Base-by-base conservation (phyloP, 2,888 invertebrate species). In the Drosophila meridionalis region DNA sequence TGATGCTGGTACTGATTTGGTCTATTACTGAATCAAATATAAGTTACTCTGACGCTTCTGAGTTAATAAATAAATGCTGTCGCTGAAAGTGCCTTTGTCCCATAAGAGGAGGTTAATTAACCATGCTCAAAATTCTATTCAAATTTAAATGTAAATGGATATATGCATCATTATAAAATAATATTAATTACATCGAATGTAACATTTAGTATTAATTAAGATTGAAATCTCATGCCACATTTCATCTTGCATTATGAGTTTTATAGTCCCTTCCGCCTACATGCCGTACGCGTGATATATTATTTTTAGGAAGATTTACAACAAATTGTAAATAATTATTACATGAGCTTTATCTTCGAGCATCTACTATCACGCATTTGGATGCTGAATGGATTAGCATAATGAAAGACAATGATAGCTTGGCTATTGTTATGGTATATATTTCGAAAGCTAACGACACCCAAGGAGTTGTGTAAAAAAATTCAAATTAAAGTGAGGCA, bases 381-480 rank as follows among this genome's bases (percentile, higher is more conserved):
- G 28, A 14, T 38, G 38, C 30, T 53, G 48, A 78, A 71, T 67
- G 65, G 68, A 75, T 75, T 68, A 68, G 20, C 74, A 73, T 67
- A 77, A 58, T 66, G 32, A 36, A 20, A 76, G 20, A 30, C 26
- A 56, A 40, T 48, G 47, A 28, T 42, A 63, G 42, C 9, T 50
- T 6, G 57, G 32, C 57, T 14, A 32, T 68, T 67, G 48, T 60
- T 53, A 55, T 60, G 61, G 56, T 68, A 42, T 61, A 36, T 61
- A 36, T 78, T 79, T 79, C 79, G 78, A 79, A 78, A 78, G 78
- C 79, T 34, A 76, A 79, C 62, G 63, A 65, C 69, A 53, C 38
- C 65, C 32, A 45, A 56, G 40, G 48, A 55, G 63, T 80, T 80
- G 80, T 70, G 77, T 79, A 80, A 79, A 69, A 78, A 75, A 68